Evolutionary conservation across 37 sponge, comb jelly and placozoan species (phyloP).

Genomic region (Spongilla lacustris): DNA sequence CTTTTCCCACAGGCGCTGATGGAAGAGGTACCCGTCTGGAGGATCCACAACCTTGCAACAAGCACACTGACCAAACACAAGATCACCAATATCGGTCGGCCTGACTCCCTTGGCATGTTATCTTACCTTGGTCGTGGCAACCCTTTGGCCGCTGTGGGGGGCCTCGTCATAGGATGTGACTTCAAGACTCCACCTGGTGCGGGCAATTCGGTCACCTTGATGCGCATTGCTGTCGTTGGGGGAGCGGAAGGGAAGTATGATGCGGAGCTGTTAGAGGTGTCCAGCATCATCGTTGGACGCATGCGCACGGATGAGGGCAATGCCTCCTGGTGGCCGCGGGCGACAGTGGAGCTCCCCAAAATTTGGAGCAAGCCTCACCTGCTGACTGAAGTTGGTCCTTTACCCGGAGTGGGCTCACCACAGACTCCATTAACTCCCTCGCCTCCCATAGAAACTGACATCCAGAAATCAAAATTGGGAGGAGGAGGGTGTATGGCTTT

Average conservation of each 20-base stretch:
- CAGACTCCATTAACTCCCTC: no score
- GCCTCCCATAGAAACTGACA: no score
- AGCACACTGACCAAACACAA: neutral
- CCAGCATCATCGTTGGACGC: slow-evolving; percentile 30
- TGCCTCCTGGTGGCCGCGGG: slow-evolving; percentile 23
- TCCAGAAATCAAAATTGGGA: no score
- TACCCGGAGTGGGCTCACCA: no score
- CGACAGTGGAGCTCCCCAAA: slow-evolving; percentile 25
- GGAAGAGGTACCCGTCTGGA: slow-evolving; percentile 27
- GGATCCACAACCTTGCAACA: slow-evolving; percentile 25
- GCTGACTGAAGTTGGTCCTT: neutral
- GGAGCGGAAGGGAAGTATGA: slow-evolving; percentile 24
- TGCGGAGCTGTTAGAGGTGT: slow-evolving; percentile 22
- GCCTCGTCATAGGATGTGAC: slow-evolving; percentile 39
- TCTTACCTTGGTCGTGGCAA: slow-evolving; percentile 21
- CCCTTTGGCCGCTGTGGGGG: slow-evolving; percentile 21
- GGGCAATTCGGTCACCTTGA: slow-evolving; percentile 23
- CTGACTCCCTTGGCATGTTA: slow-evolving; percentile 28
- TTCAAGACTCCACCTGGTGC: slow-evolving; percentile 6
- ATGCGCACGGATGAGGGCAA: slow-evolving; percentile 16
- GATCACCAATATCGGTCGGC: slow-evolving; percentile 23
- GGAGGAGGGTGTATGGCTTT: no score
- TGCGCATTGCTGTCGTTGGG: slow-evolving; percentile 16
- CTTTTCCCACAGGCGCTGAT: slow-evolving; percentile 24
- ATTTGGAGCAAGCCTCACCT: slow-evolving; percentile 23